phyloP scores from a whole-genome alignment of 2,113 vertebrate genomes.

The Protobothrops mucrosquamatus region DNA sequence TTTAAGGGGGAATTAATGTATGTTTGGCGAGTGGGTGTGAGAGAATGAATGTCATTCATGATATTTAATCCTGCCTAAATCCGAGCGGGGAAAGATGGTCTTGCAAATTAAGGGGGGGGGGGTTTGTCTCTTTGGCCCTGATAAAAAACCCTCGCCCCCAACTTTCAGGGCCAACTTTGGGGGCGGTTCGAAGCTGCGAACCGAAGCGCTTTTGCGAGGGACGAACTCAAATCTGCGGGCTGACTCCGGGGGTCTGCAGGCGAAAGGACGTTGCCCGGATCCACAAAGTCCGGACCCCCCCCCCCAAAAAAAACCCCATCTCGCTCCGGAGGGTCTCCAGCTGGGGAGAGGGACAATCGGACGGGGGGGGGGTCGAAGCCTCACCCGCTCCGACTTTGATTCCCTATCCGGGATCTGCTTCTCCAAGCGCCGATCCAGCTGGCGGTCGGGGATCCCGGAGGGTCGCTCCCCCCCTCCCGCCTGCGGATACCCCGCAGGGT shows the following conservation, averaged over 20 bases:
- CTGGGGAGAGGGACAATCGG: neutral
- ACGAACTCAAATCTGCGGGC: neutral
- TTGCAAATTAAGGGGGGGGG: accelerated
- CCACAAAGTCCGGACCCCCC: neutral
- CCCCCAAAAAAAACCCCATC: too few relatives aligned
- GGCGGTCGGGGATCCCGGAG: neutral
- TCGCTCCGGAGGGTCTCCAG: neutral
- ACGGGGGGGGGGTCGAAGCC: neutral
- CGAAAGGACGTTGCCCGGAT: neutral
- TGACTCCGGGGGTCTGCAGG: neutral
- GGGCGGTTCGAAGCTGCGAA: neutral
- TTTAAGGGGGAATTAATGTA: neutral
- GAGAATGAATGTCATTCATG: neutral
- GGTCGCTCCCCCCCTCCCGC: neutral
- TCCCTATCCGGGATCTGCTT: neutral
- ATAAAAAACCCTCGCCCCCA: neutral
- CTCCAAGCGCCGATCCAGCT: neutral
- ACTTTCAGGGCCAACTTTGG: neutral
- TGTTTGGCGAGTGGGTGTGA: neutral
- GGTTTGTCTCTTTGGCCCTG: neutral
- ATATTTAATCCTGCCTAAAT: neutral
- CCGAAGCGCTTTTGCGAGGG: neutral
- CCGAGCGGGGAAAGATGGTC: neutral
- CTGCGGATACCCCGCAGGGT: neutral
- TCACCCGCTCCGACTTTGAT: neutral